Base-by-base conservation (phyloP, 2,797 vertebrate species). In the Tachyglossus aculeatus region DNA sequence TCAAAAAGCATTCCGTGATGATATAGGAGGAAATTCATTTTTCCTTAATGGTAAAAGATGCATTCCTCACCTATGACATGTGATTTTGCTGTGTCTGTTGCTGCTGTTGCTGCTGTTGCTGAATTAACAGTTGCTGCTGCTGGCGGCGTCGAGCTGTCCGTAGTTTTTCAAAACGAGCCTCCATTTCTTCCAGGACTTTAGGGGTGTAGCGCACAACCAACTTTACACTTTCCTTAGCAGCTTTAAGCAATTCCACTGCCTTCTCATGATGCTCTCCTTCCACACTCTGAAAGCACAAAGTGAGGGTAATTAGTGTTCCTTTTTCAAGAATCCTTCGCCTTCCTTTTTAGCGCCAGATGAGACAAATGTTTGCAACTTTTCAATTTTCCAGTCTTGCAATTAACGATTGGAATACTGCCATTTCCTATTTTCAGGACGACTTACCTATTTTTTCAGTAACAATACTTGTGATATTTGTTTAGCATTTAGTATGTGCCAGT, bases 131-230 rank as follows among this genome's bases (percentile, higher is more conserved):
- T 57, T 99, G 98, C 86, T 99, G 98, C 88, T 99, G 98, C 67
- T 99, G 98, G 56, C 97, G 94, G 74, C 97, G 95, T 39, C 97
- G 94, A 40, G 98, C 98, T 6, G 97, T 98, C 61, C 98, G 92
- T 16, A 99, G 95, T 82, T 99, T 99, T 82, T 99, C 98, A 0
- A 99, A 99, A 60, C 98, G 95, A 11, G 98, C 97, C 82, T 99
- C 98, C 98, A 99, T 99, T 89, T 99, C 98, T 88, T 99, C 98
- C 89, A 99, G 91, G 71, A 99, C 98, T 82, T 99, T 99, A 32
- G 98, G 98, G 9, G 98, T 99, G 86, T 99, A 99, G 86, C 98
- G 95, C 2, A 99, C 98, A 87, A 99, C 98, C 80, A 99, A 91
- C 90, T 99, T 99, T 74, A 99, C 98, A 0, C 95, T 98, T 86